Evolutionary conservation across 64 coral and sea anemone genomes (phyloP), one percentile per base, ranked within the genome.

Genomic region (Anthopleura sola): DNA sequence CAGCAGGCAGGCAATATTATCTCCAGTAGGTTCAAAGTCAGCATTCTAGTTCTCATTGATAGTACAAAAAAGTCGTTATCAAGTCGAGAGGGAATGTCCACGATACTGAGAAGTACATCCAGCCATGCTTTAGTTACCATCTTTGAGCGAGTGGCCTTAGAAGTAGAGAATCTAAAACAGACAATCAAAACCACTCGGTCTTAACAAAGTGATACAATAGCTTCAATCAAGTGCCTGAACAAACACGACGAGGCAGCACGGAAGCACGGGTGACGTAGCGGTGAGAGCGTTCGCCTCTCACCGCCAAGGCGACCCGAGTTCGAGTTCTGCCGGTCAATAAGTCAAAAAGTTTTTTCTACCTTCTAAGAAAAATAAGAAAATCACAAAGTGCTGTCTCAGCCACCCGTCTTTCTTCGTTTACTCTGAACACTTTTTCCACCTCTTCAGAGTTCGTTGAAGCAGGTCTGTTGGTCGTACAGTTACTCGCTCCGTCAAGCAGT

Each of bases 361-460:
- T 69, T 2, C 93, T 85, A 19, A 95, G 53, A 80, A 95, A 95
- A 64, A 88, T 69, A 40, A 95, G 75, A 78, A 95, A 95, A 64
- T 95, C 90, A 89, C 93, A 95, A 78, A 95, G 50, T 17, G 93
- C 89, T 24, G 90, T 88, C 87, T 95, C 93, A 18, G 77, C 78
- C 77, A 85, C 80, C 86, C 90, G 60, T 39, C 57, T 80, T 53
- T 95, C 75, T 36, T 95, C 84, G 50, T 51, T 88, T 37, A 57
- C 23, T 39, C 39, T n/a, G 58, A 83, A 92, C 13, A n/a, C 39
- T n/a, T 23, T 75, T 60, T 87, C 90, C 24, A 60, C 57, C 3
- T 88, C 78, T 46, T 37, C 26, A 31, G 44, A 74, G 10, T 37
- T 32, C 14, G 86, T 80, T 29, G 55, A 17, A 83, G 79, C 29